Base-by-base conservation (phyloP, 2,113 vertebrate genomes). In the Reinhardtius hippoglossoides region DNA sequence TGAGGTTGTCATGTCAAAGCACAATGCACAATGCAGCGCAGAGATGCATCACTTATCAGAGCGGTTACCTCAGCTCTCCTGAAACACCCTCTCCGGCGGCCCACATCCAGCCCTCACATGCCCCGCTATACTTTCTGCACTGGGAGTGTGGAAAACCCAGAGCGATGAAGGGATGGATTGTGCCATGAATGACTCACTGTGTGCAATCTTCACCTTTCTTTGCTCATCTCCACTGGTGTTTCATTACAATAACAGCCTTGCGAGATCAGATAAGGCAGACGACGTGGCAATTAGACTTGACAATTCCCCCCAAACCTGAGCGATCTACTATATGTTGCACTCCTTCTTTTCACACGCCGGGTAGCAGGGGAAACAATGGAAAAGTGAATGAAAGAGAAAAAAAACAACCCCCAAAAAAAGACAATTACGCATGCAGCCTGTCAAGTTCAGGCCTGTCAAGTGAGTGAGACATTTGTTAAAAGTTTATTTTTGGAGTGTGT, bases 41-140 rank as follows among this genome's bases (percentile, higher is more conserved):
- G 71, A 82, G 84, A 81, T 75, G 71, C 90, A 85, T 88, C 81
- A 78, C 82, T 89, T 87, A 87, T 89, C 87, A 78, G 75, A 85
- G 67, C 60, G 82, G 83, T 90, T 91, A 90, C 89, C 86, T 86
- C 89, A 87, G 84, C 81, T 77, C 73, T 83, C 63, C 83, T 86
- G 76, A 68, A 65, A 69, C 82, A n/a, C 50, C 48, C 48, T 74
- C 67, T 83, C 76, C 74, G 78, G 54, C 74, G 74, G 77, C 85
- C 91, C 82, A 85, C 87, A 89, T 90, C 85, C 85, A 90, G 82
- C 88, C 86, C 86, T 84, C 88, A 92, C 90, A 89, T 85, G 88
- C 89, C 73, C 58, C 40, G n/a, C 80, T 58, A 44, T 59, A 84
- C 91, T 92, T 93, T 87, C 20, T 91, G 88, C 80, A 90, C 50